A percentile compares a stretch with the other conserved stretches of the same genome.
Conservation (phyloP, 2,797 vertebrate species). For the Hoplostethus mediterraneus region DNA sequence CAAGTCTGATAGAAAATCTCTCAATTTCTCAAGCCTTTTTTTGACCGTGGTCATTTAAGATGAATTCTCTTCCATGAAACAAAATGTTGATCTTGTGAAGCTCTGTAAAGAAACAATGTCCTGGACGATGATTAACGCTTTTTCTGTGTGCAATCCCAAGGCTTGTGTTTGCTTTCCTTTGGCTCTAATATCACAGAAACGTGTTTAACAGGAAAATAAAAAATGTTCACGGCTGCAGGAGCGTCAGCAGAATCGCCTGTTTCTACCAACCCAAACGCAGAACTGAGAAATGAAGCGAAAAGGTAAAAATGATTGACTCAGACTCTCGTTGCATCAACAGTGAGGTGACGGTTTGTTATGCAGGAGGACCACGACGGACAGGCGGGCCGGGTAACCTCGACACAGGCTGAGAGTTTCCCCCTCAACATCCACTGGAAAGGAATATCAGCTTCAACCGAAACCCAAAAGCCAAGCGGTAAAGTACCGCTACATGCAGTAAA, state of each 20-base stretch:
- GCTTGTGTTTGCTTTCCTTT: slow-evolving; percentile 67
- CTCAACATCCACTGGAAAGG: background rate
- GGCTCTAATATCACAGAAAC: slow-evolving; percentile 59
- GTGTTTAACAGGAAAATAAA: slow-evolving; percentile 69
- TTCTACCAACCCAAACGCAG: slow-evolving; percentile 36
- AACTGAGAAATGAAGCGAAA: slow-evolving; percentile 46
- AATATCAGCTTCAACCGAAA: too few relatives aligned
- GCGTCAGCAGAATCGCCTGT: slow-evolving; percentile 41
- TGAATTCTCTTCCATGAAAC: slow-evolving; percentile 28
- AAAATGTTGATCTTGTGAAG: slow-evolving; percentile 42
- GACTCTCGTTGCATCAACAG: slow-evolving; percentile 52
- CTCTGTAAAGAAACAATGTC: slow-evolving; percentile 62
- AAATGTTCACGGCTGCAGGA: slow-evolving; percentile 43
- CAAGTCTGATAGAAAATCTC: background rate
- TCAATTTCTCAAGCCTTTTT: background rate
- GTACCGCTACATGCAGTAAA: too few relatives aligned
- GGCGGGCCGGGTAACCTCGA: slow-evolving; percentile 43
- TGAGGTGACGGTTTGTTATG: slow-evolving; percentile 35
- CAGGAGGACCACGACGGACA: background rate
- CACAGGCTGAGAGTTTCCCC: background rate
- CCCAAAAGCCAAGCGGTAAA: too few relatives aligned
- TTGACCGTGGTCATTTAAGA: background rate
- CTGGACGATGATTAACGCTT: slow-evolving; percentile 66
- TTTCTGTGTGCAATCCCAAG: slow-evolving; percentile 50
- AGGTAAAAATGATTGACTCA: slow-evolving; percentile 62